These are phyloP conservation scores for Cheilinus undulatus DNA, from an alignment of 2,113 vertebrate species.

Conservation along the genomic window DNA sequence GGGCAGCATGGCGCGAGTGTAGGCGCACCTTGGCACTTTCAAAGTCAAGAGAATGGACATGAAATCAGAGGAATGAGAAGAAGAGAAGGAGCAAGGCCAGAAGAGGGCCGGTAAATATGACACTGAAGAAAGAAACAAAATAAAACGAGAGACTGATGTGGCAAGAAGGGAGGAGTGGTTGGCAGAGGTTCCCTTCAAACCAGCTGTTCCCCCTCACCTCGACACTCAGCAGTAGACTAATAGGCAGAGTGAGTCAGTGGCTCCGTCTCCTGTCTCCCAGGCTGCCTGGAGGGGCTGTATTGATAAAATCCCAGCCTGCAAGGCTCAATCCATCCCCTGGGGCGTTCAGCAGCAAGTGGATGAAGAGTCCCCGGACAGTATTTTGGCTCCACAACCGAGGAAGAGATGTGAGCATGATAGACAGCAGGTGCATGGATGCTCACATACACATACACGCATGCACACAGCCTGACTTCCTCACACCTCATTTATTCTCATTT, in stretches of 20 bases:
- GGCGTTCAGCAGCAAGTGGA: slow-evolving; percentile 73
- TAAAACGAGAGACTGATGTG: slow-evolving; percentile 1
- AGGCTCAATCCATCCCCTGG: slow-evolving; percentile 82
- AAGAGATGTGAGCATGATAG: slow-evolving; percentile 58
- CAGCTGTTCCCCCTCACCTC: slow-evolving; percentile 61
- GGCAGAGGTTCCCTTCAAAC: slow-evolving; percentile 67
- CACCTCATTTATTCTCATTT: slow-evolving; percentile 81
- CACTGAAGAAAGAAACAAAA: slow-evolving; percentile 22
- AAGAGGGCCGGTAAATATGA: slow-evolving; percentile 16
- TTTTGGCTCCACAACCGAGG: slow-evolving; percentile 68
- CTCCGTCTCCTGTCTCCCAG: slow-evolving; percentile 81
- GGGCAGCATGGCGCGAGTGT: slow-evolving; percentile 32
- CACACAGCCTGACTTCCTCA: slow-evolving; percentile 52
- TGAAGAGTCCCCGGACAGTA: slow-evolving; percentile 77
- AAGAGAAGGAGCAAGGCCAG: slow-evolving; percentile 12
- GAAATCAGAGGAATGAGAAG: slow-evolving; percentile 6
- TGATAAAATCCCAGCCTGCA: slow-evolving; percentile 82
- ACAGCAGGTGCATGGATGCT: slow-evolving; percentile 53
- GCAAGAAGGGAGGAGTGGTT: slow-evolving; percentile 54
- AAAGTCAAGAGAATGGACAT: slow-evolving; percentile 10
- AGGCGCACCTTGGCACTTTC: slow-evolving; percentile 26
- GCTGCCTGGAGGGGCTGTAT: slow-evolving; percentile 82
- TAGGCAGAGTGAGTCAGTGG: slow-evolving; percentile 78
- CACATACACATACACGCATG: slow-evolving; percentile 4
- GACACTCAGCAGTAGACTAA: slow-evolving; percentile 80